A percentile compares a stretch with the other conserved stretches of the same genome.
These are phyloP conservation scores for Ptychobarbus kaznakovi DNA, from an alignment of 2,797 vertebrate genomes.

Conservation along the genomic window DNA sequence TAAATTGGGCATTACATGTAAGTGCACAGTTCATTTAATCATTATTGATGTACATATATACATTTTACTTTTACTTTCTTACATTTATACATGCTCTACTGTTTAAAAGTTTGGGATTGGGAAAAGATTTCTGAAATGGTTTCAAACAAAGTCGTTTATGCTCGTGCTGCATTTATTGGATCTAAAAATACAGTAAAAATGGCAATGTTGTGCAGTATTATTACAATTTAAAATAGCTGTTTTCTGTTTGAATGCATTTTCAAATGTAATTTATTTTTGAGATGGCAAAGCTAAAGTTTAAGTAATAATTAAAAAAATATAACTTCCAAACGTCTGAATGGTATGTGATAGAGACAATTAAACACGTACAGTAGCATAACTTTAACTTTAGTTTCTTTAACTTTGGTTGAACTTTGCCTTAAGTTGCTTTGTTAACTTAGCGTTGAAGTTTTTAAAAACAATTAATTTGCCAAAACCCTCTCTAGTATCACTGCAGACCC, in stretches of 20 bases:
- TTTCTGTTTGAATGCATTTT: background rate
- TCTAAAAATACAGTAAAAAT: background rate
- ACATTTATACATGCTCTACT: background rate
- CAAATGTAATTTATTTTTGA: background rate
- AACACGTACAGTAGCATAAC: background rate
- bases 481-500: background rate
- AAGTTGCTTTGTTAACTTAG: background rate
- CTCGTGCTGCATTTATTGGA: background rate
- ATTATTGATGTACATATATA: background rate
- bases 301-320: background rate
- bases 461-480: background rate
- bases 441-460: background rate
- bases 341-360: background rate
- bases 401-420: background rate
- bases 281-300: background rate
- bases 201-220: background rate
- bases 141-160: background rate
- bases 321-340: background rate
- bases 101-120: background rate
- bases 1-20: slow-evolving; percentile 92
- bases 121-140: background rate
- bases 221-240: background rate
- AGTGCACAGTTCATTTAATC: slow-evolving; percentile 64
- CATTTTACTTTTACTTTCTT: background rate
- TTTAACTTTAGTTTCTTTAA: background rate